phyloP scores from a whole-genome alignment of 2,113 vertebrate genomes.

The Lophochroa leadbeateri region DNA sequence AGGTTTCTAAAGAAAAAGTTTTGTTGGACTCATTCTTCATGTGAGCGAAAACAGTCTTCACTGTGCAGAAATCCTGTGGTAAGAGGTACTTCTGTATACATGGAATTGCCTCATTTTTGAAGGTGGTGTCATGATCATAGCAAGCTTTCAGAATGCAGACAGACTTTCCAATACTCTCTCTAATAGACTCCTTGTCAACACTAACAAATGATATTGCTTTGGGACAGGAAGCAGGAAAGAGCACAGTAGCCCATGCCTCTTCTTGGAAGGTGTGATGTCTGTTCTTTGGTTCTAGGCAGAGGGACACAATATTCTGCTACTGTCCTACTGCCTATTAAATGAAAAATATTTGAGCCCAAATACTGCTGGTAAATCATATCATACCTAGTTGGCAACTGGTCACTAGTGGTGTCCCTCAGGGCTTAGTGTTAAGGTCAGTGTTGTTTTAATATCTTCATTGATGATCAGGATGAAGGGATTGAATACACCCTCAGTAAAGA shows the following conservation, averaged over 20 bases:
- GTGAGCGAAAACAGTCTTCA: neutral
- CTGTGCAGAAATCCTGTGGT: neutral
- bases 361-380: neutral
- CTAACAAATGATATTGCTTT: neutral
- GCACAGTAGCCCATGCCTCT: neutral
- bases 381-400: neutral
- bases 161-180: fast-evolving
- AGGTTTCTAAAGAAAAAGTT: neutral
- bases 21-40: neutral
- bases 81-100: neutral
- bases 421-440: neutral
- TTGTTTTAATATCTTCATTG: neutral
- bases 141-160: neutral
- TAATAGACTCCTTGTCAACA: neutral
- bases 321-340: neutral
- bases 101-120: neutral
- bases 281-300: too few relatives aligned
- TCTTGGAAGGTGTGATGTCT: neutral
- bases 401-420: neutral
- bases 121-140: neutral
- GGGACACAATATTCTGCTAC: neutral
- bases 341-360: neutral
- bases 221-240: neutral
- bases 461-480: neutral
- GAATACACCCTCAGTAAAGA: neutral